phyloP scores from a whole-genome alignment of 1,140 invertebrate species.

The Drosophila nigrodunni region DNA sequence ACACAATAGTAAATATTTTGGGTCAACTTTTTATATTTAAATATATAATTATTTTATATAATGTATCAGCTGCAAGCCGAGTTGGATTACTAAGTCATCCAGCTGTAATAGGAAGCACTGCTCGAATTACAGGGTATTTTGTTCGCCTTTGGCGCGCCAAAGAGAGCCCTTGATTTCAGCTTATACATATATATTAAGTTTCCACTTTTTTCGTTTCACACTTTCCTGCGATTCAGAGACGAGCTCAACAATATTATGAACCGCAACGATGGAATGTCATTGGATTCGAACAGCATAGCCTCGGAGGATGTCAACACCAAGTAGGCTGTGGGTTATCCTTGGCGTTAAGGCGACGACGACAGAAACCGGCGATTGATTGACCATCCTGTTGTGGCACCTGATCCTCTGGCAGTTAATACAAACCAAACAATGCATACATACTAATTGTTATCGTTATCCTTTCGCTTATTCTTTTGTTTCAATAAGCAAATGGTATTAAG shows the following conservation, averaged over 20 bases:
- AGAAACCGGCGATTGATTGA: conserved; percentile 38
- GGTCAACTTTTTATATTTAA: too few species aligned
- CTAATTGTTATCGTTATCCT: conserved; percentile 47
- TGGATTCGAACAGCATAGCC: conserved; percentile 34
- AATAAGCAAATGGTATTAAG: conserved; percentile 60
- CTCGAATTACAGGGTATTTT: too few species aligned
- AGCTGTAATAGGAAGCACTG: too few species aligned
- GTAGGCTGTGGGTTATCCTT: conserved; percentile 20
- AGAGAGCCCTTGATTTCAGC: too few species aligned
- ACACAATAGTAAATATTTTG: too few species aligned
- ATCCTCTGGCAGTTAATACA: conserved; percentile 44
- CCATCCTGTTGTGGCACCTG: conserved; percentile 45
- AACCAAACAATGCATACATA: background rate
- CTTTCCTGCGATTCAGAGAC: conserved; percentile 9
- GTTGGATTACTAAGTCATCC: too few species aligned
- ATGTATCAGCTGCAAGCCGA: too few species aligned
- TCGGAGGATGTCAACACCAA: conserved; percentile 38
- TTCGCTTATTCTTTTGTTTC: conserved; percentile 37
- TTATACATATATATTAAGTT: too few species aligned
- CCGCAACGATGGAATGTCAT: conserved; percentile 22
- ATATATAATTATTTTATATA: too few species aligned
- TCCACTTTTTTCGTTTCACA: background rate
- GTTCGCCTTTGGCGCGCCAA: too few species aligned
- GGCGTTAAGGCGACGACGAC: conserved; percentile 12
- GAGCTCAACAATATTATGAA: conserved; percentile 44